A percentile compares a stretch with the other conserved stretches of the same genome.
Conservation (phyloP, 2,888 invertebrate species). For the Meteorus colon region DNA sequence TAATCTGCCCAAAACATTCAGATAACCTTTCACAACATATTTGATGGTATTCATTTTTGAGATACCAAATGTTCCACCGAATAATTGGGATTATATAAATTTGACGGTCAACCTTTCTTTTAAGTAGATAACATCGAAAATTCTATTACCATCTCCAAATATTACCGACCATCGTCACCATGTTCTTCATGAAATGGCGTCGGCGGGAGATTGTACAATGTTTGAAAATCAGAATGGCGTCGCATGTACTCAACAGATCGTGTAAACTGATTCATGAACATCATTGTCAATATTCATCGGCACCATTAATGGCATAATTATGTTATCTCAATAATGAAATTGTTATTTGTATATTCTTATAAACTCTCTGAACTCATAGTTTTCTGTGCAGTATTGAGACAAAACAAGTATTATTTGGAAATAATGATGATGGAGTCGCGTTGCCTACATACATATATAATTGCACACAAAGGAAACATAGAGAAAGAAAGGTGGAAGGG, state of each 20-base stretch:
- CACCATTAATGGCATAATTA: too few species aligned
- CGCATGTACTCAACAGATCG: too few species aligned
- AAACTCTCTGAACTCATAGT: too few species aligned
- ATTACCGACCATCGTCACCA: not conserved
- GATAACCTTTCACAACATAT: constrained; percentile 22
- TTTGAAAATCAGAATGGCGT: constrained; percentile 3
- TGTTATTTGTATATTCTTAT: too few species aligned
- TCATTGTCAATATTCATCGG: too few species aligned
- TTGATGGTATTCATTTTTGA: constrained; percentile 12
- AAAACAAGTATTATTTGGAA: too few species aligned
- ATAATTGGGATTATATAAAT: not conserved
- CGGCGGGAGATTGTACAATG: not conserved
- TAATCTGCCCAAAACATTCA: constrained; percentile 15
- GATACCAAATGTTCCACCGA: not conserved
- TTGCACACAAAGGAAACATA: not conserved
- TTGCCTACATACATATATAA: too few species aligned
- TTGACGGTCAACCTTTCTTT: not conserved
- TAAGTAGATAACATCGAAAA: not conserved
- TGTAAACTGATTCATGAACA: too few species aligned
- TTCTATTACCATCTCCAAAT: not conserved
- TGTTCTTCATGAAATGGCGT: too few species aligned
- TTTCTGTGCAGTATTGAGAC: too few species aligned
- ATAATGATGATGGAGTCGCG: too few species aligned
- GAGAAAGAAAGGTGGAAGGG: not conserved
- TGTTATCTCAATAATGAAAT: too few species aligned